These are phyloP conservation scores for Pseudobourletiella spinata DNA, from an alignment of 1,140 invertebrate genomes.

Conservation along the genomic window DNA sequence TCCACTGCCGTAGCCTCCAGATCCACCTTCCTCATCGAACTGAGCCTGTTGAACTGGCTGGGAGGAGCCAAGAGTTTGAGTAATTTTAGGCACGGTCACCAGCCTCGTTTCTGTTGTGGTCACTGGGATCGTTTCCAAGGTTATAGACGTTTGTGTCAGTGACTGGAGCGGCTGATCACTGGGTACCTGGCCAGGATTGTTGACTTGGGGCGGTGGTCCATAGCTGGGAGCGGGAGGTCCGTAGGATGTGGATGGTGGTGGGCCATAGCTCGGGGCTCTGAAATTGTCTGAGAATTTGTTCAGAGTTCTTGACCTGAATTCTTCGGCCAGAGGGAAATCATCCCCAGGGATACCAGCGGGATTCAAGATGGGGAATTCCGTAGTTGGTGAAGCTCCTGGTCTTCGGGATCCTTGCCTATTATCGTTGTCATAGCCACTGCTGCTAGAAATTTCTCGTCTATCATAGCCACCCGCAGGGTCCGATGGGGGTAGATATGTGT, in stretches of 20 bases:
- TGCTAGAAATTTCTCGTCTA: too few relatives aligned
- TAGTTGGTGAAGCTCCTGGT: too few relatives aligned
- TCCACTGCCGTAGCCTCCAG: background rate
- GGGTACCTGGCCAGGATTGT: background rate
- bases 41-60: background rate
- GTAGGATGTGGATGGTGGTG: background rate
- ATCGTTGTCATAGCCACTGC: too few relatives aligned
- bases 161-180: background rate
- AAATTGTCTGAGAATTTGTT: too few relatives aligned
- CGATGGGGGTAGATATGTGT: too few relatives aligned
- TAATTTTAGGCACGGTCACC: conserved; percentile 2
- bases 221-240: background rate
- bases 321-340: too few relatives aligned
- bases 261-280: background rate
- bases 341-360: too few relatives aligned
- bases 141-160: conserved; percentile 1
- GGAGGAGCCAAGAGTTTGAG: background rate
- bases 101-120: conserved; percentile 3
- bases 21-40: background rate
- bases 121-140: background rate
- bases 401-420: too few relatives aligned
- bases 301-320: too few relatives aligned
- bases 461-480: too few relatives aligned
- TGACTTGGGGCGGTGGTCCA: background rate
- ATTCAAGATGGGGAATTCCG: too few relatives aligned